Conservation (phyloP, 2,113 vertebrate genomes). For the Melanerpes formicivorus region DNA sequence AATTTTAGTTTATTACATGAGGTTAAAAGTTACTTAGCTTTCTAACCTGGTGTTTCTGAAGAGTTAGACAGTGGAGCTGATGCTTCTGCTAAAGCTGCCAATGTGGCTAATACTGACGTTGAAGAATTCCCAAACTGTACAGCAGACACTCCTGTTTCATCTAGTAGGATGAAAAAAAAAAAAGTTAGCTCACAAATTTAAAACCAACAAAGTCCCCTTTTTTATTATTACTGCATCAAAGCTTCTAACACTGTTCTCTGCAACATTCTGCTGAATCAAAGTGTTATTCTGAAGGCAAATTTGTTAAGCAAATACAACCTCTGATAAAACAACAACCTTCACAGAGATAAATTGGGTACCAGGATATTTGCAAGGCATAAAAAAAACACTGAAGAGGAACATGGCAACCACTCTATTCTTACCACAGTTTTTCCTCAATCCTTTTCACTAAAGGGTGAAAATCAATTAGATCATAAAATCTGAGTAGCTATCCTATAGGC, state of each 20-base stretch:
- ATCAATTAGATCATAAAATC: constrained; percentile 42
- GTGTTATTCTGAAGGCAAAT: neutral
- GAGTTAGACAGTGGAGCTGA: constrained; percentile 86
- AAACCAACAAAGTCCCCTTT: neutral
- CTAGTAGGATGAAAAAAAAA: constrained; percentile 59
- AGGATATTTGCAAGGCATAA: neutral
- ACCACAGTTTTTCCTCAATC: constrained; percentile 42
- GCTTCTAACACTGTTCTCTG: neutral
- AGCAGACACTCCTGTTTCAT: constrained; percentile 84
- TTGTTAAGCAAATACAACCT: neutral
- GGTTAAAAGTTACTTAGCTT: neutral
- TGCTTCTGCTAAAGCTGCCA: constrained; percentile 88
- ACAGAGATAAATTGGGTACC: no score
- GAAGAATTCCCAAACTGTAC: constrained; percentile 89
- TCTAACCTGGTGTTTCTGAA: constrained; percentile 86
- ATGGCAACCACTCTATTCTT: constrained; percentile 19
- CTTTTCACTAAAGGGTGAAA: constrained; percentile 47
- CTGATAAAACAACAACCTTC: neutral
- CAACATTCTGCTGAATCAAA: neutral
- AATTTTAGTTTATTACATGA: neutral
- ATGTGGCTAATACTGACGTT: constrained; percentile 86
- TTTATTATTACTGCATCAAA: neutral
- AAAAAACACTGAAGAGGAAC: neutral
- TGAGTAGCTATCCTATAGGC: constrained; percentile 48
- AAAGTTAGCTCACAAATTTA: neutral